Conservation (phyloP, 1,140 invertebrate genomes). For the Nephotettix cincticeps region DNA sequence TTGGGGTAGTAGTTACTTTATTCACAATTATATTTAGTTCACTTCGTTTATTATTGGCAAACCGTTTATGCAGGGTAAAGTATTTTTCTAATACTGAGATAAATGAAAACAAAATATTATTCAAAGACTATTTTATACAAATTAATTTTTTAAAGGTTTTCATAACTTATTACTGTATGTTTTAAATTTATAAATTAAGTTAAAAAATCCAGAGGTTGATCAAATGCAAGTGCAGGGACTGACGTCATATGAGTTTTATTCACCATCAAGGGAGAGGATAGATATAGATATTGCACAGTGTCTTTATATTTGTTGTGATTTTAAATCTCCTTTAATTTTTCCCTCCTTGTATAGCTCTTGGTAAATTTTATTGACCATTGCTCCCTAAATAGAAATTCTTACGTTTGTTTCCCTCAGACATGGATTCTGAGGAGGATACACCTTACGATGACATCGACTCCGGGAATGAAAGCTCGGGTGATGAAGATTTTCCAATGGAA, state of each 20-base stretch:
- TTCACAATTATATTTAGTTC: too few relatives aligned
- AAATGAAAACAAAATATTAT: too few relatives aligned
- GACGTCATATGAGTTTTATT: constrained; percentile 27
- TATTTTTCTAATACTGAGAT: too few relatives aligned
- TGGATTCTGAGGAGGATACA: constrained; percentile 91
- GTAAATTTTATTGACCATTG: not conserved
- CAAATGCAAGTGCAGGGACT: constrained; percentile 13
- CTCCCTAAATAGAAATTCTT: constrained; percentile 15
- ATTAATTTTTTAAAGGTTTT: too few relatives aligned
- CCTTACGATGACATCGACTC: constrained; percentile 84
- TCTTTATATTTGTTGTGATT: constrained; percentile 27
- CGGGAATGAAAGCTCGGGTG: constrained; percentile 87
- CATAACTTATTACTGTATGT: too few relatives aligned
- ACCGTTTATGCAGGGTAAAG: too few relatives aligned
- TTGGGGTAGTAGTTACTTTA: too few relatives aligned
- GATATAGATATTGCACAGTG: constrained; percentile 22
- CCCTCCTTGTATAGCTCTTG: too few relatives aligned
- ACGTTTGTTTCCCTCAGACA: constrained; percentile 48
- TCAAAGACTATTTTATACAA: too few relatives aligned
- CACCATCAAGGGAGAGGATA: not conserved
- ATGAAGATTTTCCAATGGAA: constrained; percentile 89
- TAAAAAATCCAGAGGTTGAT: not conserved
- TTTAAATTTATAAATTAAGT: too few relatives aligned
- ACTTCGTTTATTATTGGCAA: too few relatives aligned
- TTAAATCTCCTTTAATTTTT: constrained; percentile 27